Evolutionary conservation across 2,113 vertebrate genomes (phyloP).

Genomic region (Coryphaenoides rupestris): DNA sequence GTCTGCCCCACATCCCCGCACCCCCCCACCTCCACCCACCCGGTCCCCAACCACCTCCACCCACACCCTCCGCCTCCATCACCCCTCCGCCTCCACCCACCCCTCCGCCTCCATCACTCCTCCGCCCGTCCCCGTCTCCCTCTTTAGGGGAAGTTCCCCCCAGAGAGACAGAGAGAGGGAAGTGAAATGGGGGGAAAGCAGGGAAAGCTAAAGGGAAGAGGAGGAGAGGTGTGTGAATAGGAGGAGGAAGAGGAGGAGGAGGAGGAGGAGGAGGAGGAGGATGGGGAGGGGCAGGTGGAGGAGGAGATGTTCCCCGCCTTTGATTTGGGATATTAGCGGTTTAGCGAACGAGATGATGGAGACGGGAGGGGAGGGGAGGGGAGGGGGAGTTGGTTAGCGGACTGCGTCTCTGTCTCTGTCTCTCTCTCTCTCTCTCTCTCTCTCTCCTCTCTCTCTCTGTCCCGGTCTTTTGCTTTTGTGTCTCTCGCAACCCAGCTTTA

Average conservation of each 20-base stretch:
- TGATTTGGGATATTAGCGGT: conserved; percentile 57
- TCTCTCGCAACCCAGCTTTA: too few species aligned
- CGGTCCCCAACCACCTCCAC: conserved; percentile 33
- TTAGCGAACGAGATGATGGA: conserved; percentile 18
- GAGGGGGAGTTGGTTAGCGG: not conserved
- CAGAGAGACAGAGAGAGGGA: conserved; percentile 26
- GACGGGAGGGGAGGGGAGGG: not conserved
- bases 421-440: too few species aligned
- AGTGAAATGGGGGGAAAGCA: too few species aligned
- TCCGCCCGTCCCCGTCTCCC: conserved; percentile 34
- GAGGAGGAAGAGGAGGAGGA: conserved; percentile 12
- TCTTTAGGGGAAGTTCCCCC: conserved; percentile 42
- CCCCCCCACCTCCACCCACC: conserved; percentile 25
- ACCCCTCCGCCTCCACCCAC: conserved; percentile 27
- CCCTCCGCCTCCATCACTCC: conserved; percentile 31
- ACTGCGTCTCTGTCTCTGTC: too few species aligned
- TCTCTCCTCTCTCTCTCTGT: not conserved
- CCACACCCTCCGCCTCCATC: conserved; percentile 44
- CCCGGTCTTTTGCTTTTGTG: not conserved
- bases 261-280: conserved; percentile 24
- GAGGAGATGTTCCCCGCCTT: conserved; percentile 43
- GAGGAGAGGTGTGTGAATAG: too few species aligned
- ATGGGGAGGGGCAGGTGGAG: not conserved
- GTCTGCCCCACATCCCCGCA: conserved; percentile 52
- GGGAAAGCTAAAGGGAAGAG: too few species aligned